Evolutionary conservation across 2,797 vertebrate species (phyloP).

Genomic region (Oceanodroma leucorhoa): DNA sequence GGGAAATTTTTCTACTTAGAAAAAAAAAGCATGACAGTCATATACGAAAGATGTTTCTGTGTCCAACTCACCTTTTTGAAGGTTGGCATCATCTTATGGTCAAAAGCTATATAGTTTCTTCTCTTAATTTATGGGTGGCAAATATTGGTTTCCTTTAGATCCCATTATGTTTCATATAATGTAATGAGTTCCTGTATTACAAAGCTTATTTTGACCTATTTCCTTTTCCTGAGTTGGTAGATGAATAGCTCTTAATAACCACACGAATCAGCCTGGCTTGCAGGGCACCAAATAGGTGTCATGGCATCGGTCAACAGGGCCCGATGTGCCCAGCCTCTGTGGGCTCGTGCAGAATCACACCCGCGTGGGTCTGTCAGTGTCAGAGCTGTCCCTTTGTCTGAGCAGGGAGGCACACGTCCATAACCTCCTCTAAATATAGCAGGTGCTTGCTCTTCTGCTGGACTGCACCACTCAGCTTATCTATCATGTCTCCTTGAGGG

Average conservation of each 20-base stretch:
- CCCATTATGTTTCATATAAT: neutral
- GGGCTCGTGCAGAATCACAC: neutral
- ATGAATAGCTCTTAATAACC: neutral
- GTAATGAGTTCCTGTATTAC: neutral
- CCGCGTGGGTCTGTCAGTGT: neutral
- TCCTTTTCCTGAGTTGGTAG: neutral
- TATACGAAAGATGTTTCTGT: neutral
- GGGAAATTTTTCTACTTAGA: neutral
- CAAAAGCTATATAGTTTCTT: neutral
- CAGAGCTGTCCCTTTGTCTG: neutral
- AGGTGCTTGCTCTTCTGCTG: neutral
- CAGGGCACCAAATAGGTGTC: neutral
- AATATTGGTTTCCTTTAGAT: neutral
- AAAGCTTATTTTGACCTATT: neutral
- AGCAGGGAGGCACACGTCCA: neutral
- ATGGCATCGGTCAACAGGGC: neutral
- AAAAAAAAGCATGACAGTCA: neutral
- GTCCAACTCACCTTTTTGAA: neutral
- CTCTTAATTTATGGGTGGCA: neutral
- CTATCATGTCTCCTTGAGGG: slow-evolving; percentile 37
- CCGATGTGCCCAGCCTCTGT: neutral
- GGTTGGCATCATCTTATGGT: neutral
- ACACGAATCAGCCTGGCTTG: rapidly evolving
- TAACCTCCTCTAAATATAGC: slow-evolving; percentile 20
- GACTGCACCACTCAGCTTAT: slow-evolving; percentile 43